Evolutionary conservation across 2,113 vertebrate species (phyloP).

Genomic region (Electrona antarctica): DNA sequence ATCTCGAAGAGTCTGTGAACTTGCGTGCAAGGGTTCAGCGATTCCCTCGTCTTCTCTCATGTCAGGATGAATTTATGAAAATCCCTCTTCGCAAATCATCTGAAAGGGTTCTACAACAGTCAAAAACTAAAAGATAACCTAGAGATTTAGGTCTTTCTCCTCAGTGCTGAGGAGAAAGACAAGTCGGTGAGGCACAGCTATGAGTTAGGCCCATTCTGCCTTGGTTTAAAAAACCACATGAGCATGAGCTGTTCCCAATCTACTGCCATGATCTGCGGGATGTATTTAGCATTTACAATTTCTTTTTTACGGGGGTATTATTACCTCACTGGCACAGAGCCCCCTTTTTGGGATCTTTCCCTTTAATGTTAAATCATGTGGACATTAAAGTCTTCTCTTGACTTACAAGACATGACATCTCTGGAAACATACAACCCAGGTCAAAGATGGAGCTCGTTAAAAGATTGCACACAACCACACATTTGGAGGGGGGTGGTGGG

Average conservation of each 20-base stretch:
- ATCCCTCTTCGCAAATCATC: neutral
- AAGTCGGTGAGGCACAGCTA: neutral
- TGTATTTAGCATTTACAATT: slow-evolving; percentile 67
- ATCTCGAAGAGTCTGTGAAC: slow-evolving; percentile 6
- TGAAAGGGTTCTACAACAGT: neutral
- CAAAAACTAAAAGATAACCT: neutral
- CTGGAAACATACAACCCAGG: slow-evolving; percentile 76
- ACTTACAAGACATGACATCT: slow-evolving; percentile 81
- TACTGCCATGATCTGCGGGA: slow-evolving; percentile 47
- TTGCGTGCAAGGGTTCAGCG: neutral
- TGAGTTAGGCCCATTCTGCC: neutral
- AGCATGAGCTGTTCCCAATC: slow-evolving; percentile 19
- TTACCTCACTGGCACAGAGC: slow-evolving; percentile 64
- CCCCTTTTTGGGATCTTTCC: slow-evolving; percentile 42
- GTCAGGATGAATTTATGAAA: neutral
- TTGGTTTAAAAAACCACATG: slow-evolving; percentile 17
- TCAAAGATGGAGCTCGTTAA: slow-evolving; percentile 83
- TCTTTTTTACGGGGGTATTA: slow-evolving; percentile 66
- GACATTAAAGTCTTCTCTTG: slow-evolving; percentile 77
- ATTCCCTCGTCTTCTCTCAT: slow-evolving; percentile 29
- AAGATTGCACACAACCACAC: slow-evolving; percentile 77
- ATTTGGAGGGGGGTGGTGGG: slow-evolving; percentile 50
- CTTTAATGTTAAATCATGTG: slow-evolving; percentile 75
- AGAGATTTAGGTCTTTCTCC: neutral
- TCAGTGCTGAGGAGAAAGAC: neutral